phyloP scores from a whole-genome alignment of 2,888 invertebrate genomes.

The Meghimatium bilineatum region DNA sequence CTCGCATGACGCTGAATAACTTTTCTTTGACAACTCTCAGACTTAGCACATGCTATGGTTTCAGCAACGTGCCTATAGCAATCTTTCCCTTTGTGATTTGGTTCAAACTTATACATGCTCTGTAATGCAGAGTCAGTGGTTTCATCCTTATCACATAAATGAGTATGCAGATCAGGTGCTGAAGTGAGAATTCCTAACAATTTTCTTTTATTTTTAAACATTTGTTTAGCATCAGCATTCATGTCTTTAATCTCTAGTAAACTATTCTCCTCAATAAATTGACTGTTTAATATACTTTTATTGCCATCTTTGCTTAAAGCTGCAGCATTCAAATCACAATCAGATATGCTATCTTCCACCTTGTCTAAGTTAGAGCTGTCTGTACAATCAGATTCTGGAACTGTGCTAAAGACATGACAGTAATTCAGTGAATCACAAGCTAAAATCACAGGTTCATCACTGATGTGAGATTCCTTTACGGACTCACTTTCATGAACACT shows the following conservation, averaged over 20 bases:
- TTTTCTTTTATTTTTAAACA: not conserved
- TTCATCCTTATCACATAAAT: not conserved
- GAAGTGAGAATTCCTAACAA: not conserved
- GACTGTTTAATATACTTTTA: not conserved
- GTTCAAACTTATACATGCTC: not conserved
- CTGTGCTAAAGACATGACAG: not conserved
- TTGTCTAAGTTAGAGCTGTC: not conserved
- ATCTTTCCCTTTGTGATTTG: not conserved
- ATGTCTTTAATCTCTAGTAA: not conserved
- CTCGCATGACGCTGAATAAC: not conserved
- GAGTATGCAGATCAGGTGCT: not conserved
- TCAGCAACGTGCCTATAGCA: not conserved
- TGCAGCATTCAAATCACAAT: not conserved
- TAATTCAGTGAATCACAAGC: slow-evolving; percentile 11
- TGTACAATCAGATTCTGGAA: slow-evolving; percentile 16
- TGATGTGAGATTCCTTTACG: not conserved
- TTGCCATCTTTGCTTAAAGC: too few relatives aligned
- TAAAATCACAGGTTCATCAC: not conserved
- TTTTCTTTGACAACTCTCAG: not conserved
- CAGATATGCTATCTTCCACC: too few relatives aligned
- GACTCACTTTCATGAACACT: not conserved
- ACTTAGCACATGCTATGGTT: not conserved
- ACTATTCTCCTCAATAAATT: not conserved
- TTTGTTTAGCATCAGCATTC: slow-evolving; percentile 18
- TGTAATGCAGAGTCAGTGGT: not conserved